Conservation (phyloP, 1,140 invertebrate species). For the Grapholita molesta region DNA sequence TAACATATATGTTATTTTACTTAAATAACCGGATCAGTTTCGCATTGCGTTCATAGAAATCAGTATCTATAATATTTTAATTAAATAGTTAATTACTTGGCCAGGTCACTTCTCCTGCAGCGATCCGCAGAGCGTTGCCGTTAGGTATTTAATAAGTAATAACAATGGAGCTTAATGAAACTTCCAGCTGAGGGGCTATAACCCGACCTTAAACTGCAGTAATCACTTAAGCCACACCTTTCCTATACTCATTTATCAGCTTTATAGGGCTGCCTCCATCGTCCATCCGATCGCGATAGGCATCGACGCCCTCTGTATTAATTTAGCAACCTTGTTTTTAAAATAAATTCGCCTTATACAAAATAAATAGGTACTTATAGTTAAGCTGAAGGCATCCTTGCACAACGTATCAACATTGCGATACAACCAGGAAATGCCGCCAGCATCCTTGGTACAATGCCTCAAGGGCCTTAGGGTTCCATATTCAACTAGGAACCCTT, state of each 20-base stretch:
- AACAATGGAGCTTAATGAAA: constrained; percentile 12
- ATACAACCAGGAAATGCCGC: too few relatives aligned
- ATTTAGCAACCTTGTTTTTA: neutral
- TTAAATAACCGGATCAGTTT: neutral
- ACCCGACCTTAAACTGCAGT: constrained; percentile 52
- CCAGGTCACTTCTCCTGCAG: neutral
- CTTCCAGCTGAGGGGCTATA: constrained; percentile 19
- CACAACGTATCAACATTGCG: too few relatives aligned
- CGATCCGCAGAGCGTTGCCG: neutral
- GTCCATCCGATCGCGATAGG: constrained; percentile 44
- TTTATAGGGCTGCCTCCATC: constrained; percentile 46
- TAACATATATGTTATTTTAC: too few relatives aligned
- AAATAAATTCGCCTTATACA: too few relatives aligned
- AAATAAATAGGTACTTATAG: too few relatives aligned
- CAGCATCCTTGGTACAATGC: too few relatives aligned
- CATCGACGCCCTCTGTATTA: neutral
- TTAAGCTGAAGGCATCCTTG: too few relatives aligned
- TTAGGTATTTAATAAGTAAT: neutral
- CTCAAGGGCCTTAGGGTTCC: too few relatives aligned
- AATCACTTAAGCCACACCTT: constrained; percentile 72
- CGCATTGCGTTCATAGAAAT: neutral
- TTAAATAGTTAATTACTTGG: neutral
- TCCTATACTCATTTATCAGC: constrained; percentile 54
- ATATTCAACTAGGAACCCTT: too few relatives aligned
- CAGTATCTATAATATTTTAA: neutral